Evolutionary conservation across 2,888 invertebrate genomes (phyloP), one percentile per base, ranked within the genome.

Genomic region (Dolomedes plantarius): DNA sequence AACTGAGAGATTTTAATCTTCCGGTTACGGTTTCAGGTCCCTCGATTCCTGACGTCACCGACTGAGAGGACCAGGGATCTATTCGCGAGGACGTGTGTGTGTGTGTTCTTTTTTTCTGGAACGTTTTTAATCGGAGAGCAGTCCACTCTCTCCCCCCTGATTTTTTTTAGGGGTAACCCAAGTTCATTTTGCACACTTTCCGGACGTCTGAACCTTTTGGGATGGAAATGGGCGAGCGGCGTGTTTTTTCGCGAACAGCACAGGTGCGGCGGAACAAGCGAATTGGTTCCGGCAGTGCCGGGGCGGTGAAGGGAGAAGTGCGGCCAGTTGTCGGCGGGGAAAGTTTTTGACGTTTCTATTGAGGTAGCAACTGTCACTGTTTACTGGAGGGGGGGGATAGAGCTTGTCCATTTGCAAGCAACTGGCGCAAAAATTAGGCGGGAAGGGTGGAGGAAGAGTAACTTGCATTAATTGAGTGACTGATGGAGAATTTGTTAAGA

Each of bases 1-100:
- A 36, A 36, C 36, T 6, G 36, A 36, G 36, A 36, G 36, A 46
- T 46, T 46, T 46, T 46, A 46, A 46, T 46, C 41, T 46, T 46
- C 16, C 41, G 41, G 41, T 46, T 46, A 46, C 41, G 41, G 41
- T 46, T 46, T 46, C 41, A 46, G 41, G 41, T 46, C 41, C 41
- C 41, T 46, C n/a, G n/a, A n/a, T 46, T 11, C 9, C 13, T 46
- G 41, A 46, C 41, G 41, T 46, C 41, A 46, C 13, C 13, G 16
- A n/a, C n/a, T n/a, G n/a, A n/a, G n/a, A n/a, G n/a, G 16, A 16
- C 9, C 2, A 9, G 16, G 16, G 41, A 16, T 46, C 9, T 16
- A 46, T 46, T 16, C n/a, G 16, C n/a, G 2, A 13, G 6, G 2
- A 16, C 41, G 41, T 13, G 16, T 16, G 41, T 46, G n/a, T n/a